Percentiles rank a stretch among this genome's conserved stretches.
Conservation (phyloP, 2,888 invertebrate genomes). For the Zaprionus bogoriensis region DNA sequence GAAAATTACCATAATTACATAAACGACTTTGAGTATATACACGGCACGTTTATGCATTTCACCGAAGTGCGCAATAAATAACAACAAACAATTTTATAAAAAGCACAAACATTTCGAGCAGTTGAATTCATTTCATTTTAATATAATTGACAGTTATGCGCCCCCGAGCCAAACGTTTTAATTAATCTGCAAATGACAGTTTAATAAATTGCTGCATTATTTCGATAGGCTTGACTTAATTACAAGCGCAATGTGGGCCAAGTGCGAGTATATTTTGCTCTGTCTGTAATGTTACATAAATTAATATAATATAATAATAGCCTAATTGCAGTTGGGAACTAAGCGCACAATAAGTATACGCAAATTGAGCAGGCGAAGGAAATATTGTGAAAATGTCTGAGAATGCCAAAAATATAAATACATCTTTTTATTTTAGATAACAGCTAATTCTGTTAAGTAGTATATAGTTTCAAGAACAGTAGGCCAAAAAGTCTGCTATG, state of each 20-base stretch:
- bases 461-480: too few relatives aligned
- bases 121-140: neutral
- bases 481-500: too few relatives aligned
- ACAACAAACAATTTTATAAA: neutral
- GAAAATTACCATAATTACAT: neutral
- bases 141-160: neutral
- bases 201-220: slow-evolving; percentile 8
- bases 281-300: neutral
- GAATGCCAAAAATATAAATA: too few relatives aligned
- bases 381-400: too few relatives aligned
- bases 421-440: too few relatives aligned
- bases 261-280: neutral
- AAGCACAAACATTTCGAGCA: neutral
- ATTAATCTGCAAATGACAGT: slow-evolving; percentile 17
- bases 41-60: neutral
- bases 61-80: neutral
- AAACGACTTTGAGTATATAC: neutral
- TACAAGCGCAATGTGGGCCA: neutral
- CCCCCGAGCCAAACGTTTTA: slow-evolving; percentile 4
- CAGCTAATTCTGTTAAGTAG: too few relatives aligned
- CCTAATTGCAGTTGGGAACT: too few relatives aligned
- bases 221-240: slow-evolving; percentile 6
- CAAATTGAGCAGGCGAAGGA: too few relatives aligned
- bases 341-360: too few relatives aligned
- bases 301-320: neutral